Percentiles rank a stretch among this genome's conserved stretches.
phyloP scores from a whole-genome alignment of 2,797 vertebrate genomes.

The Leptoclinus maculatus region DNA sequence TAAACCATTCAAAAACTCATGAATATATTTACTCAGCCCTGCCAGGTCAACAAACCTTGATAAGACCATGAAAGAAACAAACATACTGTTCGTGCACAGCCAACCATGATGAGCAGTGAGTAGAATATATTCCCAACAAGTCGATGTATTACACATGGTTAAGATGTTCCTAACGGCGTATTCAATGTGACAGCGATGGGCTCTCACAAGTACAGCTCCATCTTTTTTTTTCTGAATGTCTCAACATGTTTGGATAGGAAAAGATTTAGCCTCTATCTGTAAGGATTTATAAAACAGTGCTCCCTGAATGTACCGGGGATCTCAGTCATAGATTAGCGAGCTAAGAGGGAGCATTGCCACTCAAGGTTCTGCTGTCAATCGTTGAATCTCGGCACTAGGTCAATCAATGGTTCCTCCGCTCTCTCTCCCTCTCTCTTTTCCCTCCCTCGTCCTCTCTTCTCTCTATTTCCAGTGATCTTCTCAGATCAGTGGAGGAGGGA shows the following conservation, averaged over 20 bases:
- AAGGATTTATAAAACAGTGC: constrained; percentile 58
- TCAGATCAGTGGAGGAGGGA: constrained; percentile 82
- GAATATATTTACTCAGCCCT: constrained; percentile 68
- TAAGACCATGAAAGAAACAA: constrained; percentile 58
- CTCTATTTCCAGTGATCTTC: constrained; percentile 76
- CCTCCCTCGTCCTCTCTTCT: constrained; percentile 24
- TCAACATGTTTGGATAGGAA: constrained; percentile 41
- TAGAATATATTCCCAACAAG: constrained; percentile 35
- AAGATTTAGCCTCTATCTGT: constrained; percentile 35
- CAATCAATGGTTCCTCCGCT: constrained; percentile 74
- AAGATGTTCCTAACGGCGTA: constrained; percentile 17
- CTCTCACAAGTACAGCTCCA: constrained; percentile 15
- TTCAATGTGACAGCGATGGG: constrained; percentile 18
- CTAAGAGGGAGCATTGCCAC: constrained; percentile 67
- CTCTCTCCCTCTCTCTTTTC: background rate
- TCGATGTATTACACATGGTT: constrained; percentile 32
- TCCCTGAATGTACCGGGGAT: constrained; percentile 48
- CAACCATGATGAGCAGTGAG: constrained; percentile 34
- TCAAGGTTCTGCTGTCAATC: constrained; percentile 77
- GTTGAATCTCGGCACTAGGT: constrained; percentile 77
- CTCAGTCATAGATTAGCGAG: constrained; percentile 59
- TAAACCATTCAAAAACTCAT: constrained; percentile 63
- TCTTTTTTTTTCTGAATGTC: constrained; percentile 12
- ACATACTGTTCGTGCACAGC: constrained; percentile 25
- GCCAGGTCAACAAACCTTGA: constrained; percentile 59